A percentile compares a stretch with the other conserved stretches of the same genome.
phyloP scores from a whole-genome alignment of 2,797 vertebrate species.

The Poecilia velifera region DNA sequence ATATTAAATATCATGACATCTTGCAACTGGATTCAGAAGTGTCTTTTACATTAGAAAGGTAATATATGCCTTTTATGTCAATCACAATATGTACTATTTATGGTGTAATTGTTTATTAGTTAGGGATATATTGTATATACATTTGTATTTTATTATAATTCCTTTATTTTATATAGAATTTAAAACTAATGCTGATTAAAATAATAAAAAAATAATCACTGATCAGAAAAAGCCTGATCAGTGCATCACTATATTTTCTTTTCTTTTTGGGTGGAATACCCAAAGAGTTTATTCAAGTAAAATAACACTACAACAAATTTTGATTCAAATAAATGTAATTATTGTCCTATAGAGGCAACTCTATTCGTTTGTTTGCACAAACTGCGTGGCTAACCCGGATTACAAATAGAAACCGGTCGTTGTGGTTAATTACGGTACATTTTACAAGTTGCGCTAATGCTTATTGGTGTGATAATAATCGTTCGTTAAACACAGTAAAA shows the following conservation, averaged over 20 bases:
- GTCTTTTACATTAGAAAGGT: background rate
- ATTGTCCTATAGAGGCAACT: background rate
- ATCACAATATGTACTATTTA: background rate
- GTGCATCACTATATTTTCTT: background rate
- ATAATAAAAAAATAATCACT: background rate
- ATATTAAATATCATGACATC: background rate
- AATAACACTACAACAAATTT: background rate
- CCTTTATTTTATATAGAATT: background rate
- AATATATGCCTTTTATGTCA: background rate
- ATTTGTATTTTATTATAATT: background rate
- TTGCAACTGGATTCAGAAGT: background rate
- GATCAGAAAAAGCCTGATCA: background rate
- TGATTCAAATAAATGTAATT: background rate
- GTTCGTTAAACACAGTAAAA: background rate
- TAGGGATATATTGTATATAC: background rate
- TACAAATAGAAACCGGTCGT: background rate
- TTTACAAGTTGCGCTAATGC: background rate
- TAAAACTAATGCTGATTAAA: background rate
- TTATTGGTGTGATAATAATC: background rate
- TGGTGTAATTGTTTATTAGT: background rate
- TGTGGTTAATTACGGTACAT: background rate
- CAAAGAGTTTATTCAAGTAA: background rate
- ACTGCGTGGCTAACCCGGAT: background rate
- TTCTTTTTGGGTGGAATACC: background rate
- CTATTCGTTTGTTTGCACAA: background rate